Conservation (phyloP, 2,888 invertebrate genomes). For the Agonum fuliginosum region DNA sequence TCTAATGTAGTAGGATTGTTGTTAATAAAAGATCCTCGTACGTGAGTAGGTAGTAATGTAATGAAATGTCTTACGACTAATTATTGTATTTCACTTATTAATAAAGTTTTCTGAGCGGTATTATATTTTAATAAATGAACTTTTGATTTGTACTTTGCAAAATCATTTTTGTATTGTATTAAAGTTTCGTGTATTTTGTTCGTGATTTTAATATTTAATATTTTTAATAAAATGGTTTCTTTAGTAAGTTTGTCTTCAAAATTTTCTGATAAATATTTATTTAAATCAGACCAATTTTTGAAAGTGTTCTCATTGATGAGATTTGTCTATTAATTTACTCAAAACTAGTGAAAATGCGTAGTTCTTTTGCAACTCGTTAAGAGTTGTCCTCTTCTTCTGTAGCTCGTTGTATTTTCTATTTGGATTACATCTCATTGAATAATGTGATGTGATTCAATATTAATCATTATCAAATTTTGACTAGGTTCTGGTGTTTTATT, state of each 20-base stretch:
- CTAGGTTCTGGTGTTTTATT: no score
- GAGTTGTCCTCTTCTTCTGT: no score
- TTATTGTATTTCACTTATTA: no score
- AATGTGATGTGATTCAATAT: no score
- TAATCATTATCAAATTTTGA: no score
- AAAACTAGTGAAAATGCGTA: no score
- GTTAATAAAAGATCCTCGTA: neutral
- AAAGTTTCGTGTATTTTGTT: slow-evolving; percentile 6
- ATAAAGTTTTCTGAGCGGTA: neutral
- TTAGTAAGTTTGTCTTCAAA: no score
- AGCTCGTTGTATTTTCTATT: no score
- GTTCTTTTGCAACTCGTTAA: no score
- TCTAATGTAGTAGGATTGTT: slow-evolving; percentile 6
- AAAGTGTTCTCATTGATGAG: slow-evolving; percentile 1
- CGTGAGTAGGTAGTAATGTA: neutral
- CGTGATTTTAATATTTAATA: neutral
- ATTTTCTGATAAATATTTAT: neutral
- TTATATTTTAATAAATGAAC: slow-evolving; percentile 4
- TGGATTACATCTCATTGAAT: no score
- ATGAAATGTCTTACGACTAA: slow-evolving; percentile 10
- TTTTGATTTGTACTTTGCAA: slow-evolving; percentile 13
- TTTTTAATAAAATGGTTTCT: neutral
- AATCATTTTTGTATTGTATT: neutral
- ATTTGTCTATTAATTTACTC: no score
- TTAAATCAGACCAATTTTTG: neutral